phyloP scores from a whole-genome alignment of 64 coral and sea anemone species.

The Pachyseris speciosa region DNA sequence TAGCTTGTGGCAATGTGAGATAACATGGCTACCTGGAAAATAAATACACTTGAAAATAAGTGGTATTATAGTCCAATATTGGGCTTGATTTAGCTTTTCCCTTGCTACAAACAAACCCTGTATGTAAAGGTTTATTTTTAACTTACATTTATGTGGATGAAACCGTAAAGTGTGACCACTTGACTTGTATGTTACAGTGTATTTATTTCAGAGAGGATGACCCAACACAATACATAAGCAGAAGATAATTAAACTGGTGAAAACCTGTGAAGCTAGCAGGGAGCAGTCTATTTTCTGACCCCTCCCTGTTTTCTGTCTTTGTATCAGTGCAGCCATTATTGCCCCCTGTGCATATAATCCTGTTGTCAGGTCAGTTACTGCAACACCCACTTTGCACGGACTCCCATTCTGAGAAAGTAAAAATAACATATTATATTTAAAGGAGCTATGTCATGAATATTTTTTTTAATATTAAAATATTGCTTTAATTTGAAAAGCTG shows the following conservation, averaged over 20 bases:
- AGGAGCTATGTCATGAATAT: too few species aligned
- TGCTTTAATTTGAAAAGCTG: too few species aligned
- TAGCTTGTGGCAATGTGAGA: constrained; percentile 87
- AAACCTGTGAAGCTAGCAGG: constrained; percentile 82
- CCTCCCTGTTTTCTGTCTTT: constrained; percentile 77
- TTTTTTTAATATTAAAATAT: too few species aligned
- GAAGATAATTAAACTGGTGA: not conserved
- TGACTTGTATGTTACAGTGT: too few species aligned
- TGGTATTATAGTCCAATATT: not conserved
- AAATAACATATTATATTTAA: not conserved
- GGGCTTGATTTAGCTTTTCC: not conserved
- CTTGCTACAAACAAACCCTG: too few species aligned
- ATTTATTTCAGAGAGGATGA: too few species aligned
- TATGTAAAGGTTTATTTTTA: too few species aligned
- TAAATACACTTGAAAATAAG: not conserved
- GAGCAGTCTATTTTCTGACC: constrained; percentile 95
- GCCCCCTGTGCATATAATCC: constrained; percentile 90
- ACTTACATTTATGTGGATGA: too few species aligned
- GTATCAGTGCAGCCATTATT: constrained; percentile 84
- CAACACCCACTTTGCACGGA: constrained; percentile 84
- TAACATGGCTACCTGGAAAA: constrained; percentile 71
- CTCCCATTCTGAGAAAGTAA: constrained; percentile 62
- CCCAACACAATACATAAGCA: too few species aligned
- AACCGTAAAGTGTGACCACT: not conserved
- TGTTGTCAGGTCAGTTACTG: constrained; percentile 84